Conservation (phyloP, 2,797 vertebrate species). For the Phaenicophaeus curvirostris region DNA sequence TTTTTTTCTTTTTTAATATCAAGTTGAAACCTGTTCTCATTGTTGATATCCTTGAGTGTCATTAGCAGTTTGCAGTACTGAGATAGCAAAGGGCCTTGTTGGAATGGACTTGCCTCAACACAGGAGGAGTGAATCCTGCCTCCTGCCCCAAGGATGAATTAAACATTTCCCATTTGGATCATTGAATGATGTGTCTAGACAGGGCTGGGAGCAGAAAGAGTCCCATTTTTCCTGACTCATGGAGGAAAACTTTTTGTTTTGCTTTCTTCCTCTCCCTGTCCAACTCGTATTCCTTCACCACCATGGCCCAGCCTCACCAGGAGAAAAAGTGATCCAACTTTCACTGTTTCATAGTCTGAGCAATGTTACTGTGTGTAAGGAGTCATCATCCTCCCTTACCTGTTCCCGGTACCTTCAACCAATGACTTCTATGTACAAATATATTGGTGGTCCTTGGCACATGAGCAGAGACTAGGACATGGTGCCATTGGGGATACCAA, state of each 20-base stretch:
- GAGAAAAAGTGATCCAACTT: not conserved
- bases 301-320: not conserved
- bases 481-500: not conserved
- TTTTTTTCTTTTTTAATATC: not conserved
- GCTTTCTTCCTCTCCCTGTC: not conserved
- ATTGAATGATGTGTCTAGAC: not conserved
- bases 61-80: not conserved
- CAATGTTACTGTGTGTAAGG: not conserved
- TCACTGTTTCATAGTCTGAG: not conserved
- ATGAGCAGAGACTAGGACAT: not conserved
- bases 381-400: not conserved
- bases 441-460: not conserved
- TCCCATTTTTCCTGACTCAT: not conserved
- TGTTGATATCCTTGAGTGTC: not conserved
- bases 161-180: not conserved
- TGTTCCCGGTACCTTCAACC: accelerated
- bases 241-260: not conserved
- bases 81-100: not conserved
- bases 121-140: not conserved
- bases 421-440: not conserved
- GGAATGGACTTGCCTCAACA: not conserved
- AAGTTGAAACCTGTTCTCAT: not conserved
- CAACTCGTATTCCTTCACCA: not conserved
- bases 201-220: not conserved
- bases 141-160: not conserved